phyloP scores from a whole-genome alignment of 2,888 invertebrate genomes.

The Gandaritis pyraliata region DNA sequence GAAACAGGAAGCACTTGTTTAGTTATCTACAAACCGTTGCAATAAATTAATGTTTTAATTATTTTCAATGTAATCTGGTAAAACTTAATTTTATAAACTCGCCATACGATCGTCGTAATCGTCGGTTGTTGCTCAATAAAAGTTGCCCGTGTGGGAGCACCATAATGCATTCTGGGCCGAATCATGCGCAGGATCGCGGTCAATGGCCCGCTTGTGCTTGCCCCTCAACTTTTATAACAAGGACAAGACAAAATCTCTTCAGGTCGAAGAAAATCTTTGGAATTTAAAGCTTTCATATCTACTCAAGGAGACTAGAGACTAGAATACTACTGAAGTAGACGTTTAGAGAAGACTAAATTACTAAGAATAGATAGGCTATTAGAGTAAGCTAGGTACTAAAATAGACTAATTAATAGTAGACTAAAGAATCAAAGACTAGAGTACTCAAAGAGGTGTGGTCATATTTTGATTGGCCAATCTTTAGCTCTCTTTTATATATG shows the following conservation, averaged over 20 bases:
- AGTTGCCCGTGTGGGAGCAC: slow-evolving; percentile 24
- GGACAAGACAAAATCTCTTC: slow-evolving; percentile 58
- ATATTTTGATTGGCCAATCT: slow-evolving; percentile 5
- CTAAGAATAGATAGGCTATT: too few species aligned
- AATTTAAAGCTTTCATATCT: slow-evolving; percentile 22
- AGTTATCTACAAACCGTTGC: too few species aligned
- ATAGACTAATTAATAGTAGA: too few species aligned
- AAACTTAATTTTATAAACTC: too few species aligned
- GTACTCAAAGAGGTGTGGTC: not conserved
- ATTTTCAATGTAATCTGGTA: too few species aligned
- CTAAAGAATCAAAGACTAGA: too few species aligned
- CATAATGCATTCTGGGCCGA: slow-evolving; percentile 77
- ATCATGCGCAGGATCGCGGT: slow-evolving; percentile 69
- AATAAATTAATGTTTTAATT: too few species aligned
- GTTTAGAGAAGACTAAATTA: too few species aligned
- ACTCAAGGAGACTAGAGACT: not conserved
- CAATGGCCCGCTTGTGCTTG: slow-evolving; percentile 68
- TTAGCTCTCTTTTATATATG: not conserved
- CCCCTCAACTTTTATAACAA: slow-evolving; percentile 59
- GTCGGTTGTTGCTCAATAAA: slow-evolving; percentile 15
- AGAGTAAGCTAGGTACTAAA: too few species aligned
- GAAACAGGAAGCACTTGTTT: too few species aligned
- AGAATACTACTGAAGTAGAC: too few species aligned
- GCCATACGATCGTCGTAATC: too few species aligned
- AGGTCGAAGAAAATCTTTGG: slow-evolving; percentile 59